phyloP scores from a whole-genome alignment of 1,140 invertebrate species.

The Nephila pilipes region DNA sequence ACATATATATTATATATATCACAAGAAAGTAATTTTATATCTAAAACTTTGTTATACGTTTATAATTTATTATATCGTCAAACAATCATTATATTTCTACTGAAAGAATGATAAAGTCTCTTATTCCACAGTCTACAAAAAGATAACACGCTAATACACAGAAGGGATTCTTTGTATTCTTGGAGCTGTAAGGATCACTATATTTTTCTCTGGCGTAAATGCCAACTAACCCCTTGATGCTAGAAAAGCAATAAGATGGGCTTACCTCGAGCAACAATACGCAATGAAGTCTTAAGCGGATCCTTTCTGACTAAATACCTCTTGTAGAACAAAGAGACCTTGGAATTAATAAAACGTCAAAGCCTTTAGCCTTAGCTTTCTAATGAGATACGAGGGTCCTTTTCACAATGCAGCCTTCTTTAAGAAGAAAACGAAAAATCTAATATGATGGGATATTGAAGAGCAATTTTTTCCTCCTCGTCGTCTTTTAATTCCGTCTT shows the following conservation, averaged over 20 bases:
- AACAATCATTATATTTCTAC: no score
- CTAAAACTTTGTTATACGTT: no score
- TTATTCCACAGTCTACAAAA: no score
- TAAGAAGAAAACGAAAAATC: conserved; percentile 51
- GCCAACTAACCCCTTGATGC: conserved; percentile 11
- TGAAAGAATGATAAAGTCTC: no score
- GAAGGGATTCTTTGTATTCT: conserved; percentile 13
- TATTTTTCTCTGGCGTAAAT: conserved; percentile 10
- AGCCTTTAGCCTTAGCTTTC: conserved; percentile 29
- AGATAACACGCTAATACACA: background rate
- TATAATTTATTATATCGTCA: no score
- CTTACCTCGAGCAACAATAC: conserved; percentile 3
- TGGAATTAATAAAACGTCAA: conserved; percentile 63
- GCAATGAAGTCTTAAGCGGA: background rate
- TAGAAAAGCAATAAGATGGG: conserved; percentile 50
- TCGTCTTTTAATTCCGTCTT: conserved; percentile 52
- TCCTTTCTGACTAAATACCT: conserved; percentile 45
- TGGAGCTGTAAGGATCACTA: background rate
- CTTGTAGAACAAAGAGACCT: conserved; percentile 38
- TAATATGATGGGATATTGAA: conserved; percentile 56
- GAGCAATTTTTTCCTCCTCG: background rate
- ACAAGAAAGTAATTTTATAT: no score
- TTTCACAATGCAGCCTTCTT: background rate
- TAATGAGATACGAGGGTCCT: conserved; percentile 54
- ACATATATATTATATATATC: no score